A percentile compares a stretch with the other conserved stretches of the same genome.
These are phyloP conservation scores for Mormyrus lacerda DNA, from an alignment of 2,113 vertebrate species.

Conservation along the genomic window DNA sequence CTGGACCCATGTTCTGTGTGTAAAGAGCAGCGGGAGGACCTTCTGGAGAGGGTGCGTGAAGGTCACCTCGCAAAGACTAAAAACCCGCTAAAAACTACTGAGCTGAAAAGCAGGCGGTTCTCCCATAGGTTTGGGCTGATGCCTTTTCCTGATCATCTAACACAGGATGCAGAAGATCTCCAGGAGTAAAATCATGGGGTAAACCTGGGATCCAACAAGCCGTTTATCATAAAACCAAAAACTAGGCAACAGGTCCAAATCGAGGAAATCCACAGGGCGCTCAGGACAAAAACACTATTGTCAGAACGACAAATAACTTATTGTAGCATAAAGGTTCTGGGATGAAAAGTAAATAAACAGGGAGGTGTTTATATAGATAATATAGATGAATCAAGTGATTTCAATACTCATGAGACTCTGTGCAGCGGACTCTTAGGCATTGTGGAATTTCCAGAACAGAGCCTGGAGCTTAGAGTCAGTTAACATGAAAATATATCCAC, in stretches of 20 bases:
- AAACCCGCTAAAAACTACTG: neutral
- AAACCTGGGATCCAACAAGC: neutral
- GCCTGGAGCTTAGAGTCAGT: neutral
- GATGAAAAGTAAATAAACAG: neutral
- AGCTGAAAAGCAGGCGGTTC: neutral
- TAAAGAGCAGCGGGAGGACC: neutral
- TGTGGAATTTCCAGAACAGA: neutral
- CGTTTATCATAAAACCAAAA: neutral
- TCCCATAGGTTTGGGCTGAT: neutral
- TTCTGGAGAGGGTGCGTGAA: neutral
- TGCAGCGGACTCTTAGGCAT: neutral
- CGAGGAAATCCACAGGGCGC: neutral
- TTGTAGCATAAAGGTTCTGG: neutral
- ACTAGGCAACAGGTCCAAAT: neutral
- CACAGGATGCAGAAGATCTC: neutral
- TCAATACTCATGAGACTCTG: neutral
- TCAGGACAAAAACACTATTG: neutral
- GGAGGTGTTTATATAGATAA: neutral
- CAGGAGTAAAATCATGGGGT: neutral
- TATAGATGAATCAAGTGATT: neutral
- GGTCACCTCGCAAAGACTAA: neutral
- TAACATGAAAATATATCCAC: neutral
- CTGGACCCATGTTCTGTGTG: neutral
- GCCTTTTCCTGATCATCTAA: neutral
- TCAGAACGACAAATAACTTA: neutral